A percentile compares a stretch with the other conserved stretches of the same genome.
These are phyloP conservation scores for Sarcophaga carnaria DNA, from an alignment of 2,888 invertebrate species.

Conservation along the genomic window DNA sequence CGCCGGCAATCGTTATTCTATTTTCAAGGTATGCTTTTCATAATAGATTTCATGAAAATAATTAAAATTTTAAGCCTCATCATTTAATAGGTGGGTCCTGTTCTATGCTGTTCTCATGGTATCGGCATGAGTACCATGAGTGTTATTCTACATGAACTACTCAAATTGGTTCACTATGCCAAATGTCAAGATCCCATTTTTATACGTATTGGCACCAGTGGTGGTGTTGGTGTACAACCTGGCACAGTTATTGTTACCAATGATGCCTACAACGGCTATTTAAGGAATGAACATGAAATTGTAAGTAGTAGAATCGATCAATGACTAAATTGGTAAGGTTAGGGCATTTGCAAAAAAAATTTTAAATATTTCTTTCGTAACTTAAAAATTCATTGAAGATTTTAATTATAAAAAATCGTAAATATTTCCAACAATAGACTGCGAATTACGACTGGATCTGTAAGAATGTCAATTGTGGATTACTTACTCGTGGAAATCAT, in stretches of 20 bases:
- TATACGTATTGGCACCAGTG: constrained; percentile 96
- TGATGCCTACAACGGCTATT: constrained; percentile 93
- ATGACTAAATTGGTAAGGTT: no score
- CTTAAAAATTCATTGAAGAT: no score
- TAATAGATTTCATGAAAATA: not conserved
- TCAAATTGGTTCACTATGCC: constrained; percentile 97
- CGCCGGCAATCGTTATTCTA: constrained; percentile 93
- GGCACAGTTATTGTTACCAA: constrained; percentile 97
- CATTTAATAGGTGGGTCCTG: constrained; percentile 76
- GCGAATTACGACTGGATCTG: no score
- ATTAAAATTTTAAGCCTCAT: not conserved
- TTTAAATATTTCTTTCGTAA: not conserved
- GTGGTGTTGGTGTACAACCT: constrained; percentile 94
- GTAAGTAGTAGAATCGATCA: constrained; percentile 83
- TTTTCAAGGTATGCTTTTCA: constrained; percentile 90
- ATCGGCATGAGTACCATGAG: constrained; percentile 98
- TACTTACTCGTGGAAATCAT: no score
- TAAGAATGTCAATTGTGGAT: no score
- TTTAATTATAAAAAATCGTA: no score
- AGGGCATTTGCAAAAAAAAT: not conserved
- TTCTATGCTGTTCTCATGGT: constrained; percentile 86
- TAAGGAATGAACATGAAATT: constrained; percentile 90
- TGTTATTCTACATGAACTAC: constrained; percentile 97
- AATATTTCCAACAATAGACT: no score
- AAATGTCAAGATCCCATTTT: constrained; percentile 92